Evolutionary conservation across 37 sponge, comb jelly and placozoan genomes (phyloP).

Genomic region (Ianthella basta): DNA sequence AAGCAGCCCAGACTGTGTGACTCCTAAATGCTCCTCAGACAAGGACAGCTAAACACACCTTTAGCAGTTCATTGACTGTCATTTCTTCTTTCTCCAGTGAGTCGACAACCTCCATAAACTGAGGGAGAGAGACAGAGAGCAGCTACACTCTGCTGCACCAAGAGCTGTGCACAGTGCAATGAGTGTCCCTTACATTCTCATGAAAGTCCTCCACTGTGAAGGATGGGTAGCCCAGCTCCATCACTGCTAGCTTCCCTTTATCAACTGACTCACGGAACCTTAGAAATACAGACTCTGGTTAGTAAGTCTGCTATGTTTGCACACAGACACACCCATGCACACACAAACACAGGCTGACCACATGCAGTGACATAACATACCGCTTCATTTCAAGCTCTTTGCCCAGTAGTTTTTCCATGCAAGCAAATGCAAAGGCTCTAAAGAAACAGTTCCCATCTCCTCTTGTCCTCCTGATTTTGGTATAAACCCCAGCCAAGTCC

Average conservation of each 20-base stretch:
- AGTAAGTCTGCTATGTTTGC: not conserved
- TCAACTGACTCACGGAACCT: slow-evolving; percentile 74
- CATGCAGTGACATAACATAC: slow-evolving; percentile 12
- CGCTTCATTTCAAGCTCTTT: slow-evolving; percentile 41
- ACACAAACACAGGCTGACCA: not conserved
- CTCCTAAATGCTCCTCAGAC: not conserved
- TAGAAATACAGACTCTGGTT: not conserved
- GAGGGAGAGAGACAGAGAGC: not conserved
- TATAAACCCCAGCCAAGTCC: slow-evolving; percentile 73
- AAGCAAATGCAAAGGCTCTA: slow-evolving; percentile 90
- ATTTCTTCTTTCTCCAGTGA: slow-evolving; percentile 36
- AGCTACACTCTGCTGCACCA: not conserved
- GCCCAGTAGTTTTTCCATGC: slow-evolving; percentile 63
- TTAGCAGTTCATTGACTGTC: slow-evolving; percentile 47
- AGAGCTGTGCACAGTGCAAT: not conserved
- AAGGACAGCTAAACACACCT: slow-evolving; percentile 52
- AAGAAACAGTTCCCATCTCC: slow-evolving; percentile 99
- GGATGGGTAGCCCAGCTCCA: slow-evolving; percentile 77
- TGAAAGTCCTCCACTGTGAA: slow-evolving; percentile 96
- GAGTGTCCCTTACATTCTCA: slow-evolving; percentile 66
- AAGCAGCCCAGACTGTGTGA: not conserved
- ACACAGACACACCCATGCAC: not conserved
- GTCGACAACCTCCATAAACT: slow-evolving; percentile 83
- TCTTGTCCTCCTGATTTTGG: slow-evolving; percentile 78
- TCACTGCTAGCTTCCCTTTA: slow-evolving; percentile 46